Conservation (phyloP, 2,113 vertebrate genomes). For the Neolamprologus falcicula region DNA sequence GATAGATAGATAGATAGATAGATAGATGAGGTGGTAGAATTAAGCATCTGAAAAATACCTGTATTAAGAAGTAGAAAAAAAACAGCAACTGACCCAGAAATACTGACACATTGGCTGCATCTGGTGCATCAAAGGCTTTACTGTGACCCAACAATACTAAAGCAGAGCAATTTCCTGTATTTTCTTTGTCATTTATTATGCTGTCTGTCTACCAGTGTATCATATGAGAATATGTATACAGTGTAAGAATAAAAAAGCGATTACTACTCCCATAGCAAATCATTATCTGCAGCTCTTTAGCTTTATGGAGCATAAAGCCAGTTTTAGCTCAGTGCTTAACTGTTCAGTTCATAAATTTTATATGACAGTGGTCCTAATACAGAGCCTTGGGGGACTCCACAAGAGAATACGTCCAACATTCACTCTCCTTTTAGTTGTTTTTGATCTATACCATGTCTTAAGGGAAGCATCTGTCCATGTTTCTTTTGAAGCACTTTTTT, state of each 20-base stretch:
- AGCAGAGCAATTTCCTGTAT: not conserved
- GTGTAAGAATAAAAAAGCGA: not conserved
- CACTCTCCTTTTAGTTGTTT: not conserved
- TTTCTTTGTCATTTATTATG: not conserved
- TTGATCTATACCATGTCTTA: not conserved
- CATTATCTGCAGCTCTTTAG: not conserved
- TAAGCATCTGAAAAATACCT: not conserved
- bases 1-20: not conserved
- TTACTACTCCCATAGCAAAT: not conserved
- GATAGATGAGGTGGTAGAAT: not conserved
- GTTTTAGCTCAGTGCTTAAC: not conserved
- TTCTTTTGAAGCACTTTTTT: not conserved
- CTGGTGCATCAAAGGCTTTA: not conserved
- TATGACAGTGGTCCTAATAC: not conserved
- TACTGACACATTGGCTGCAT: not conserved
- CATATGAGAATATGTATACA: not conserved
- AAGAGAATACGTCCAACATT: not conserved
- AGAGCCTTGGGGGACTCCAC: not conserved
- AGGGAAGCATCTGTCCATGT: not conserved
- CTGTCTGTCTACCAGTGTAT: not conserved
- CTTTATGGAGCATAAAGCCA: not conserved
- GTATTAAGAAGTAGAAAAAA: not conserved
- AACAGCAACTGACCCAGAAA: not conserved
- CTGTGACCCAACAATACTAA: not conserved
- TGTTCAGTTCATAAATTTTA: not conserved